Percentiles rank a stretch among this genome's conserved stretches.
phyloP scores from a whole-genome alignment of 2,888 invertebrate genomes.

The Branchipolynoe longqiensis region DNA sequence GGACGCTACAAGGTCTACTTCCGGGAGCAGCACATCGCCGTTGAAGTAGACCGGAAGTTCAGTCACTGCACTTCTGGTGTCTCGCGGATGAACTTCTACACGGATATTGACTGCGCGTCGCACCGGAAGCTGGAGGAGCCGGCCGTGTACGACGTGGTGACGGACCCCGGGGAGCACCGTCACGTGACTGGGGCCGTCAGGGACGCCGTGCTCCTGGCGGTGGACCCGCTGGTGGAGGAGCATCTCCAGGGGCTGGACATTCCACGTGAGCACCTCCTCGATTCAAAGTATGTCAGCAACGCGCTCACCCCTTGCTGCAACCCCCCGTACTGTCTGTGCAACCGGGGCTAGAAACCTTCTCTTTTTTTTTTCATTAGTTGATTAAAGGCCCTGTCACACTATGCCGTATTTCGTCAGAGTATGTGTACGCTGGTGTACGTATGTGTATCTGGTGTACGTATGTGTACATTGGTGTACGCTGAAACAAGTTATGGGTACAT shows the following conservation, averaged over 20 bases:
- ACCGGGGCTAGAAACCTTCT: no score
- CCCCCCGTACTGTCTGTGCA: constrained; percentile 65
- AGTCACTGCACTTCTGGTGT: not conserved
- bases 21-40: not conserved
- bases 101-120: not conserved
- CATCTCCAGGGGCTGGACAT: constrained; percentile 26
- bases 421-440: no score
- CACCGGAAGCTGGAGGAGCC: not conserved
- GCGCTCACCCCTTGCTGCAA: constrained; percentile 62
- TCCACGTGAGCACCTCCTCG: not conserved
- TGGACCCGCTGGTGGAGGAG: constrained; percentile 1
- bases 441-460: no score
- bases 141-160: constrained; percentile 58
- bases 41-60: not conserved
- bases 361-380: no score
- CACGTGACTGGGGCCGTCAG: constrained; percentile 26
- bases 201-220: constrained; percentile 29
- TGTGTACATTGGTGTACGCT: no score
- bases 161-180: constrained; percentile 62
- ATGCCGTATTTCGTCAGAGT: no score
- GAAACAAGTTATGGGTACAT: no score
- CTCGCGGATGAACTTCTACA: not conserved
- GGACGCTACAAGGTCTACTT: constrained; percentile 59
- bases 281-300: not conserved
- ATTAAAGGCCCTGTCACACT: no score